These are phyloP conservation scores for Chaetodon auriga DNA, from an alignment of 2,113 vertebrate genomes.

Conservation along the genomic window DNA sequence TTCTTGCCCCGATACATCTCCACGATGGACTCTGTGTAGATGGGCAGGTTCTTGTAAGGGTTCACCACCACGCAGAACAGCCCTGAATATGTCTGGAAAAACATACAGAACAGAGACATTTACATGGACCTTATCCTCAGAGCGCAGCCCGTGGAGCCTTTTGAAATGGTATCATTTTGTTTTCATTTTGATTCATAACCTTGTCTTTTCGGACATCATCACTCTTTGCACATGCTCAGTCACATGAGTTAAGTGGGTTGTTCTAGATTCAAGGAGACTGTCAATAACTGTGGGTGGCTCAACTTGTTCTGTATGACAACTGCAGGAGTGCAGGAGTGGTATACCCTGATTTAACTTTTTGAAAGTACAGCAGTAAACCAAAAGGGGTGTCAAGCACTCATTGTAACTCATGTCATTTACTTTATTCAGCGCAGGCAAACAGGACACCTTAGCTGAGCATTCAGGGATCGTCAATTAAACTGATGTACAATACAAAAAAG, in stretches of 20 bases:
- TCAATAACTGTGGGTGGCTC: conserved; percentile 7
- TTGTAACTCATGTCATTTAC: background rate
- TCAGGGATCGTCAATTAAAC: background rate
- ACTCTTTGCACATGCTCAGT: background rate
- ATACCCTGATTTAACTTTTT: conserved; percentile 9
- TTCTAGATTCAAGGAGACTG: background rate
- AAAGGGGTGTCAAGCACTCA: background rate
- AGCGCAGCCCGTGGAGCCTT: background rate
- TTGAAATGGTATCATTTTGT: background rate
- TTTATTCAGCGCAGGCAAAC: conserved; percentile 14
- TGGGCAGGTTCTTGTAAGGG: conserved; percentile 93
- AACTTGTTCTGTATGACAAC: conserved; percentile 9
- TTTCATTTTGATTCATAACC: background rate
- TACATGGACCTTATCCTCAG: background rate
- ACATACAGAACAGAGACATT: conserved; percentile 51
- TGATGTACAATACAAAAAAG: background rate
- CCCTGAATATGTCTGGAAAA: conserved; percentile 91
- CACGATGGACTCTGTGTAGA: conserved; percentile 94
- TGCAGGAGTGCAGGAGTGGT: conserved; percentile 4
- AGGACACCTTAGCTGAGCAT: conserved; percentile 10
- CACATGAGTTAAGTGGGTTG: background rate
- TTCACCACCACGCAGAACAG: conserved; percentile 96
- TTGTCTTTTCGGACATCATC: background rate
- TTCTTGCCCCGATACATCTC: conserved; percentile 96
- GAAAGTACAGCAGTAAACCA: background rate